Conservation (phyloP, 2,113 vertebrate species). For the Eubucco bourcierii region DNA sequence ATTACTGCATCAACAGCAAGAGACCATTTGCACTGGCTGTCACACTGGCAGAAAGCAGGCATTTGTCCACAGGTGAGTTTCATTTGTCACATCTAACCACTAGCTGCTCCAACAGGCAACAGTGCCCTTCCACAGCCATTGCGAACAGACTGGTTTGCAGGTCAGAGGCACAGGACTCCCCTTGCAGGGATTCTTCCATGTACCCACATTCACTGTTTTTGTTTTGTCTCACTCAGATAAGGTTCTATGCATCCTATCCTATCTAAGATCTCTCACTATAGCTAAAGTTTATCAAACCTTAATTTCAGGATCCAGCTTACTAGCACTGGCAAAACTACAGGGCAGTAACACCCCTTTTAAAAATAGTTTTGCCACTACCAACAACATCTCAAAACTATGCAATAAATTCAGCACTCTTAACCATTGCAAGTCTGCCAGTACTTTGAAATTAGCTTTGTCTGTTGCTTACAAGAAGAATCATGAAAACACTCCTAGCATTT, state of each 20-base stretch:
- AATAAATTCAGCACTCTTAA: background rate
- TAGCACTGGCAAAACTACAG: background rate
- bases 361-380: background rate
- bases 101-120: background rate
- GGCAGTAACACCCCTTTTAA: background rate
- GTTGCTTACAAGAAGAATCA: background rate
- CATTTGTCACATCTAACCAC: background rate
- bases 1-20: background rate
- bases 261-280: background rate
- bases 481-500: background rate
- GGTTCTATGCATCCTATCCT: background rate
- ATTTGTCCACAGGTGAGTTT: background rate
- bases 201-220: background rate
- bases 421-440: background rate
- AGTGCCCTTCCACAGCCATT: background rate
- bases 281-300: background rate
- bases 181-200: background rate
- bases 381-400: background rate
- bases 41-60: background rate
- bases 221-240: background rate
- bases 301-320: background rate
- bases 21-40: background rate
- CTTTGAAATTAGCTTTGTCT: background rate
- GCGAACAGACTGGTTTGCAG: rapidly evolving
- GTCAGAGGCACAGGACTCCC: background rate